A percentile compares a stretch with the other conserved stretches of the same genome.
Conservation (phyloP, 2,888 invertebrate species). For the Drosophila algonquin region DNA sequence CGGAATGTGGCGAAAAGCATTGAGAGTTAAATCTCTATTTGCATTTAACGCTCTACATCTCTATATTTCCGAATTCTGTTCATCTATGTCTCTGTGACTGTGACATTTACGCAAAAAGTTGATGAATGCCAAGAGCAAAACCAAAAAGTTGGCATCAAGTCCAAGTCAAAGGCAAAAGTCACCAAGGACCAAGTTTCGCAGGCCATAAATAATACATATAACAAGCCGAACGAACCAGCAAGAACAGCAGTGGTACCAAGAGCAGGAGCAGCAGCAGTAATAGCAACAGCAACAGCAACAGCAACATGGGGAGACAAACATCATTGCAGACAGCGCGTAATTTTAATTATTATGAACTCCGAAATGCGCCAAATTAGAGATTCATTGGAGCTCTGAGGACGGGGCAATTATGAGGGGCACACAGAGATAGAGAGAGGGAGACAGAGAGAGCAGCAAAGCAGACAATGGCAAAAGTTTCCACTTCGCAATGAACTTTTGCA, state of each 20-base stretch:
- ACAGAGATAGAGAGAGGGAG: neutral
- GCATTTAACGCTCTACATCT: neutral
- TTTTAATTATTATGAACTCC: conserved; percentile 73
- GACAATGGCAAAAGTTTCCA: conserved; percentile 61
- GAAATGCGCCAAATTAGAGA: conserved; percentile 71
- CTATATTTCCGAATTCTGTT: neutral
- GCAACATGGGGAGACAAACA: conserved; percentile 25
- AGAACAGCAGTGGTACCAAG: no score
- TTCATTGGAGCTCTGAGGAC: conserved; percentile 46
- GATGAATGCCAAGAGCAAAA: conserved; percentile 69
- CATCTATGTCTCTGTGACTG: conserved; percentile 4
- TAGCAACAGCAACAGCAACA: conserved; percentile 34
- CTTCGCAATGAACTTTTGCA: conserved; percentile 60
- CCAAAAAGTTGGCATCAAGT: conserved; percentile 65
- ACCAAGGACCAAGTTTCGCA: conserved; percentile 46
- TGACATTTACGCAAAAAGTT: conserved; percentile 52
- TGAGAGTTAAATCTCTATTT: conserved; percentile 26
- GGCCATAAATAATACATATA: conserved; percentile 69
- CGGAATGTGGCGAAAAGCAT: conserved; percentile 34
- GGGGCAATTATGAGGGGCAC: conserved; percentile 43
- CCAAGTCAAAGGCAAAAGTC: conserved; percentile 65
- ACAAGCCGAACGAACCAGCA: conserved; percentile 30
- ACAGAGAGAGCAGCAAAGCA: conserved; percentile 13
- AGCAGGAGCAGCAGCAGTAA: neutral
- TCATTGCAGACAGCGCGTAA: conserved; percentile 59